Conservation (phyloP, 2,888 invertebrate genomes). For the Merodon equestris region DNA sequence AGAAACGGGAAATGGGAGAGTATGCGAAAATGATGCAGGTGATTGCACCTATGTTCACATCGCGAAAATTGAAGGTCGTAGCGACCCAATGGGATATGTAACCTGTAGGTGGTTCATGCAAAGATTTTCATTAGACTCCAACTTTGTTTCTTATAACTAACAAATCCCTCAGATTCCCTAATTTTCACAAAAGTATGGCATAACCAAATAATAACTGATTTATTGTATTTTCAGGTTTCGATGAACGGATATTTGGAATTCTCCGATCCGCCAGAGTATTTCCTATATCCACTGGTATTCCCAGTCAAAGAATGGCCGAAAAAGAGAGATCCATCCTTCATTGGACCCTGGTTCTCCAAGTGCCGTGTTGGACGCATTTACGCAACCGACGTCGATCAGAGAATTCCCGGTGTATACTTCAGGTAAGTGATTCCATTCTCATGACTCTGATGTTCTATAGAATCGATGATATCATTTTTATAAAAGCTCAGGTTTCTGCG, state of each 20-base stretch:
- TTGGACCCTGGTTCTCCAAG: slow-evolving; percentile 95
- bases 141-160: too few relatives aligned
- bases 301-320: slow-evolving; percentile 92
- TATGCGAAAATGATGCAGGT: too few relatives aligned
- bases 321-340: slow-evolving; percentile 93
- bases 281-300: slow-evolving; percentile 91
- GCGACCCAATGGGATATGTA: too few relatives aligned
- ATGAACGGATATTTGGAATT: slow-evolving; percentile 92
- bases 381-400: slow-evolving; percentile 86
- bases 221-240: slow-evolving; percentile 82
- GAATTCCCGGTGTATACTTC: slow-evolving; percentile 91
- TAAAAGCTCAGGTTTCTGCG: not conserved
- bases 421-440: slow-evolving; percentile 78
- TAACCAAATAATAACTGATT: not conserved
- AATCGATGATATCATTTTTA: slow-evolving; percentile 15
- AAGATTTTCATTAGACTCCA: too few relatives aligned
- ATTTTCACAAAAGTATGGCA: too few relatives aligned
- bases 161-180: too few relatives aligned
- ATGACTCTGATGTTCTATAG: slow-evolving; percentile 14
- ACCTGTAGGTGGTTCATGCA: too few relatives aligned
- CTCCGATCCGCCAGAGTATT: slow-evolving; percentile 92
- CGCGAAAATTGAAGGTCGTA: too few relatives aligned
- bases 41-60: too few relatives aligned
- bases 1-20: too few relatives aligned
- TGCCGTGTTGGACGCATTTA: slow-evolving; percentile 88